These are phyloP conservation scores for Enteromius argenteus DNA, from an alignment of 2,797 vertebrate genomes.

Conservation along the genomic window DNA sequence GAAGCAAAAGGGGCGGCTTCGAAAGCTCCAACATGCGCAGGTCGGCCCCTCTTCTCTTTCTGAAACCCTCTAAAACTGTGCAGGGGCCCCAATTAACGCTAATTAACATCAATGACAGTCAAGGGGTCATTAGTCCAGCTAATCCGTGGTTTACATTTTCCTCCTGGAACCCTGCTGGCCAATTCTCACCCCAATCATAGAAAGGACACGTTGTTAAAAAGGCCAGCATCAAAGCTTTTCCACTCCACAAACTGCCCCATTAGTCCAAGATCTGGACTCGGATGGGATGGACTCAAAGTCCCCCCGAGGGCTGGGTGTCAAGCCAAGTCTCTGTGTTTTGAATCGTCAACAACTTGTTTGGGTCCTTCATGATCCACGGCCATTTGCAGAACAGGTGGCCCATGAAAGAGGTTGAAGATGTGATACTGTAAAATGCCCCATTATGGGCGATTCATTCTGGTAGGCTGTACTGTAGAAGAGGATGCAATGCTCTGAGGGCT, in stretches of 20 bases:
- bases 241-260: slow-evolving; percentile 70
- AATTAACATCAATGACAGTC: slow-evolving; percentile 84
- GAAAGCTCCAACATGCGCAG: slow-evolving; percentile 47
- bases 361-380: slow-evolving; percentile 66
- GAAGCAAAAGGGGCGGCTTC: slow-evolving; percentile 57
- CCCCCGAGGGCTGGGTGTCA: slow-evolving; percentile 62
- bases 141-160: slow-evolving; percentile 83
- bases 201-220: slow-evolving; percentile 78
- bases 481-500: slow-evolving; percentile 8
- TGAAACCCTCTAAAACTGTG: slow-evolving; percentile 42
- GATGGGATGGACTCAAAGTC: slow-evolving; percentile 69
- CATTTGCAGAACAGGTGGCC: slow-evolving; percentile 58
- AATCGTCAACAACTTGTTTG: slow-evolving; percentile 78
- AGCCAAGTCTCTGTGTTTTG: slow-evolving; percentile 59
- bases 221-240: slow-evolving; percentile 73
- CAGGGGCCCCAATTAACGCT: slow-evolving; percentile 79
- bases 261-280: slow-evolving; percentile 68
- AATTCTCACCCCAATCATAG: slow-evolving; percentile 74
- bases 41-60: slow-evolving; percentile 23
- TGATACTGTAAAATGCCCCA: slow-evolving; percentile 63
- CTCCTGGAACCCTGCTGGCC: slow-evolving; percentile 79
- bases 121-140: slow-evolving; percentile 78
- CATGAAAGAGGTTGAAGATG: slow-evolving; percentile 63
- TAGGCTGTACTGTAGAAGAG: slow-evolving; percentile 12
- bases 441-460: slow-evolving; percentile 53